Conservation (phyloP, 2,888 invertebrate species). For the Acrobasis consociella region DNA sequence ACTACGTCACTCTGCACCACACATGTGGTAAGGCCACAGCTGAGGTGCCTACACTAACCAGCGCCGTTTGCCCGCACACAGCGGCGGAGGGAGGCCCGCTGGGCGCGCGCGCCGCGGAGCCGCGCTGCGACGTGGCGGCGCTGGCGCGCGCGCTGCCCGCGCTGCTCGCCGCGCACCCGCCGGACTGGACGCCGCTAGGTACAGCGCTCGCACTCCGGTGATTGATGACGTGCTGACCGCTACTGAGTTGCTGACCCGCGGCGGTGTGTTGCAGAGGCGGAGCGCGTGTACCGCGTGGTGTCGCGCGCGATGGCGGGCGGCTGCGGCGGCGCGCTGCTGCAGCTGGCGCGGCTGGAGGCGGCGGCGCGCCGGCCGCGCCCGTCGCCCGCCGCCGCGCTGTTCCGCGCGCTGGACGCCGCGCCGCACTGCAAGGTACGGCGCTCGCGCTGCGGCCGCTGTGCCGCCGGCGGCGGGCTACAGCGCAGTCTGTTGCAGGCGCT, state of each 20-base stretch:
- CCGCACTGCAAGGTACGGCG: conserved; percentile 44
- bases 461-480: not conserved
- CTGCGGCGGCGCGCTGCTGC: conserved; percentile 28
- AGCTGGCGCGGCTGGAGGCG: conserved; percentile 28
- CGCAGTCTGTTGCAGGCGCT: conserved; percentile 40
- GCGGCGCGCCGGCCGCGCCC: conserved; percentile 35
- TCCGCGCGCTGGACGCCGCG: conserved; percentile 80
- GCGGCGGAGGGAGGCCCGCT: conserved; percentile 44
- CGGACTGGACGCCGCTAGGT: conserved; percentile 30
- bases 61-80: too few species aligned
- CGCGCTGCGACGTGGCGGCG: conserved; percentile 10
- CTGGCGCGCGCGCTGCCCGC: conserved; percentile 32
- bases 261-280: conserved; percentile 2
- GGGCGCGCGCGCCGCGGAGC: conserved; percentile 44
- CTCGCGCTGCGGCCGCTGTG: conserved; percentile 4
- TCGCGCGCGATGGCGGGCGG: conserved; percentile 32
- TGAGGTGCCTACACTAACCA: too few species aligned
- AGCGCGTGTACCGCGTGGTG: conserved; percentile 31
- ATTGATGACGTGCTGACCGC: too few species aligned
- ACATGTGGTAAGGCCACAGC: too few species aligned
- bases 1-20: too few species aligned
- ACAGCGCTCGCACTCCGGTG: too few species aligned
- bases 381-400: conserved; percentile 51
- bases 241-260: too few species aligned
- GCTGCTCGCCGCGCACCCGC: conserved; percentile 31